phyloP scores from a whole-genome alignment of 2,113 vertebrate species.

The Procapra przewalskii region DNA sequence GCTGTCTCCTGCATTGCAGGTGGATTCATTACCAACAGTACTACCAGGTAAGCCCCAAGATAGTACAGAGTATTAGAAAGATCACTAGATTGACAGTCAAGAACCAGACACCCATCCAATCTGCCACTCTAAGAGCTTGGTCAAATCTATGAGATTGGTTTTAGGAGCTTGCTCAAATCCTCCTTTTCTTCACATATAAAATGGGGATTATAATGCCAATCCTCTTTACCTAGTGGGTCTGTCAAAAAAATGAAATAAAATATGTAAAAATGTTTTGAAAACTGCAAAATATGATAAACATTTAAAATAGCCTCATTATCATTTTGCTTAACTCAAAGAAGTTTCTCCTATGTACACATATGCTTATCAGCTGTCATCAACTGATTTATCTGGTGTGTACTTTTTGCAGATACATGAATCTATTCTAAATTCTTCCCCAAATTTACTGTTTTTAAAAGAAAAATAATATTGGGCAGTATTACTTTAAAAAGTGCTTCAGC shows the following conservation, averaged over 20 bases:
- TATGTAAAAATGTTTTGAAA: slow-evolving; percentile 13
- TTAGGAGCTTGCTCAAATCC: background rate
- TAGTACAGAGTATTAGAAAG: background rate
- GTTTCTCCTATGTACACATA: background rate
- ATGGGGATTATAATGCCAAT: background rate
- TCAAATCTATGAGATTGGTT: background rate
- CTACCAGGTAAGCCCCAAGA: background rate
- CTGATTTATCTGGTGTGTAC: background rate
- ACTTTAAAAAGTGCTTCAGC: background rate
- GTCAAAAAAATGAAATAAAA: background rate
- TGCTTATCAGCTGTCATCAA: background rate
- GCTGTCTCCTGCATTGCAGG: background rate
- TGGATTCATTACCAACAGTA: background rate
- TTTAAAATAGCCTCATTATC: background rate
- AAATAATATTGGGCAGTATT: background rate
- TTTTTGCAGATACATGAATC: background rate
- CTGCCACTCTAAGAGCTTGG: background rate
- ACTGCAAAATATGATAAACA: background rate
- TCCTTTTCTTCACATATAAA: background rate
- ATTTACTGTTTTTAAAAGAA: background rate
- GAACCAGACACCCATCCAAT: background rate
- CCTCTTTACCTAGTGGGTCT: background rate
- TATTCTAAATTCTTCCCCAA: slow-evolving; percentile 2
- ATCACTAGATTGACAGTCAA: background rate
- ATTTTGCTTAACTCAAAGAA: slow-evolving; percentile 31